Conservation (phyloP, 2,797 vertebrate genomes). For the Falco cherrug region DNA sequence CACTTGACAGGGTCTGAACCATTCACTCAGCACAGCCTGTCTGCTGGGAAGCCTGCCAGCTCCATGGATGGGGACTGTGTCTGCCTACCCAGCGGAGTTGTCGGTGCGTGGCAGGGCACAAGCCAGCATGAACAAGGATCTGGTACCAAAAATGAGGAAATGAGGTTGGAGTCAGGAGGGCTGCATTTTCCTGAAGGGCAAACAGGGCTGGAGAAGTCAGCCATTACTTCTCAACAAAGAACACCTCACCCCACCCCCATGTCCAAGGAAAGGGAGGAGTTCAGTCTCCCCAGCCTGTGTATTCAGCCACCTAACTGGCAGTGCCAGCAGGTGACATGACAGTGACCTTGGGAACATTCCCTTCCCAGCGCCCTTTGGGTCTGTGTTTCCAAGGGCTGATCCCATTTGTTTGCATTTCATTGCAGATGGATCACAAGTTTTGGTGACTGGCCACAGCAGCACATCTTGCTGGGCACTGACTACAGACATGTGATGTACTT, state of each 20-base stretch:
- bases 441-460: neutral
- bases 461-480: neutral
- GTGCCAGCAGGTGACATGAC: neutral
- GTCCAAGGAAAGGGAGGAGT: neutral
- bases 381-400: neutral
- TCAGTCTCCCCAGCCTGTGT: neutral
- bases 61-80: neutral
- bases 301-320: neutral
- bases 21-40: neutral
- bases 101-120: neutral
- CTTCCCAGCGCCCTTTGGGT: neutral
- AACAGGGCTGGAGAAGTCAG: neutral
- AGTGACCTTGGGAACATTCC: neutral
- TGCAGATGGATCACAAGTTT: neutral
- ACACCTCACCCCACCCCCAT: neutral
- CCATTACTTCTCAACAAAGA: rapidly evolving
- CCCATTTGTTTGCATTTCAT: neutral
- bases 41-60: rapidly evolving
- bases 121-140: neutral
- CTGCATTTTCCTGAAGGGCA: neutral
- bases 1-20: neutral
- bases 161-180: neutral
- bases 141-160: neutral
- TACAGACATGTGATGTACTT: neutral
- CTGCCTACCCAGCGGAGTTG: neutral